These are phyloP conservation scores for Drepanosiphum platanoidis DNA, from an alignment of 2,888 invertebrate species.

Conservation along the genomic window DNA sequence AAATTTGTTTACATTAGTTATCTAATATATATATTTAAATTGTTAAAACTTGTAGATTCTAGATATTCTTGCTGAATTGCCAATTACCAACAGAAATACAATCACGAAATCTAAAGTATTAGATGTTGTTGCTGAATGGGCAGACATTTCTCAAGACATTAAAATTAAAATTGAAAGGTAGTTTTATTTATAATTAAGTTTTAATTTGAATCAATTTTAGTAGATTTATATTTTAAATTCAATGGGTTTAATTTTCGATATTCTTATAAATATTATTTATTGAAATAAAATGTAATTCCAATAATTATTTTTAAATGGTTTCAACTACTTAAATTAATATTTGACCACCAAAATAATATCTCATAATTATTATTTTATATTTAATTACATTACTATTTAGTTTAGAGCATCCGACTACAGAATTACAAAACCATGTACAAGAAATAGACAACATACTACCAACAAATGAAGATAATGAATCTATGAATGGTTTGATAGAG, in stretches of 20 bases:
- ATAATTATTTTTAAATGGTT: not conserved
- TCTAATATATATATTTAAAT: not conserved
- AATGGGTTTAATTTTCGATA: not conserved
- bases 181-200: no score
- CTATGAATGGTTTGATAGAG: conserved; percentile 9
- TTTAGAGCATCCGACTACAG: conserved; percentile 33
- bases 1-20: conserved; percentile 15
- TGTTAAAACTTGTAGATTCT: conserved; percentile 72
- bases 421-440: conserved; percentile 18
- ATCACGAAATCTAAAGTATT: conserved; percentile 91
- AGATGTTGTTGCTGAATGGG: conserved; percentile 83
- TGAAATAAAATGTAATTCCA: not conserved
- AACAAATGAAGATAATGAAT: conserved; percentile 7
- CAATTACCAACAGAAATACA: conserved; percentile 93
- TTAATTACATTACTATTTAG: not conserved
- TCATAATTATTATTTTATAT: not conserved
- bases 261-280: no score
- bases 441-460: conserved; percentile 41
- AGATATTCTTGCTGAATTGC: conserved; percentile 83
- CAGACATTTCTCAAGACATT: conserved; percentile 52
- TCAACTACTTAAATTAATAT: not conserved
- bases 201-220: not conserved
- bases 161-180: conserved; percentile 63
- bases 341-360: not conserved
- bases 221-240: not conserved